Base-by-base conservation (phyloP, 2,797 vertebrate genomes). In the Hephaestus fuliginosus region DNA sequence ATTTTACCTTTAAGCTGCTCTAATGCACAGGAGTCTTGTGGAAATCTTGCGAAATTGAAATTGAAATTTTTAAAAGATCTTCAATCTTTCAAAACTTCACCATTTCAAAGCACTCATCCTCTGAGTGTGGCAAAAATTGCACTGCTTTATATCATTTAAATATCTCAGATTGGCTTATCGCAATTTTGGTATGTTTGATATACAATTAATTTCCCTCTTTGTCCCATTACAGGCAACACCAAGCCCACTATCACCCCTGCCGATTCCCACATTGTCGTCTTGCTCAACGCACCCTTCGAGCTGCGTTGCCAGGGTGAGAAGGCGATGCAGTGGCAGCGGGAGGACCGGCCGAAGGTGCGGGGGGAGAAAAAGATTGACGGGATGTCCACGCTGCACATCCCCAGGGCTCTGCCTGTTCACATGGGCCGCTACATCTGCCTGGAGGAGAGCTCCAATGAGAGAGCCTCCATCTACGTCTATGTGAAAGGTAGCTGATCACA, bases 341-440 rank as follows among this genome's bases (percentile, higher is more conserved):
- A 97, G 86, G 94, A 96, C 78, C 0, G 93, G 82, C 84, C 84
- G 20, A 91, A 43, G 64, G 52, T 89, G 22, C 89, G 85, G 12
- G 88, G 82, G 1, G 89, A 93, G 66, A 88, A 75, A 1, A 85
- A 48, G 62, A 46, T 62, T 0, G 58, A 84, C 10, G 90, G 92
- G n/a, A 74, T 70, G 82, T 91, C 91, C 57, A 79, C 70, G 0
- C 33, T 95, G 55, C 44, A 36, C 48, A 88, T 93, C 58, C 14
- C 46, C 81, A 95, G 74, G 15, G 96, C 95, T 5, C 87, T 82
- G 4, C 85, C 94, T 6, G 22, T 25, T 41, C 87, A 97, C 77
- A 96, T 94, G 61, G 98, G 98, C 82, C 96, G 91, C 89, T 99
- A 98, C 74, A 91, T 94, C 2, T 99, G 98, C 85, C 88, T 85